Evolutionary conservation across 1,140 invertebrate genomes (phyloP), one percentile per base, ranked within the genome.

Genomic region (Magallana ariakensis): DNA sequence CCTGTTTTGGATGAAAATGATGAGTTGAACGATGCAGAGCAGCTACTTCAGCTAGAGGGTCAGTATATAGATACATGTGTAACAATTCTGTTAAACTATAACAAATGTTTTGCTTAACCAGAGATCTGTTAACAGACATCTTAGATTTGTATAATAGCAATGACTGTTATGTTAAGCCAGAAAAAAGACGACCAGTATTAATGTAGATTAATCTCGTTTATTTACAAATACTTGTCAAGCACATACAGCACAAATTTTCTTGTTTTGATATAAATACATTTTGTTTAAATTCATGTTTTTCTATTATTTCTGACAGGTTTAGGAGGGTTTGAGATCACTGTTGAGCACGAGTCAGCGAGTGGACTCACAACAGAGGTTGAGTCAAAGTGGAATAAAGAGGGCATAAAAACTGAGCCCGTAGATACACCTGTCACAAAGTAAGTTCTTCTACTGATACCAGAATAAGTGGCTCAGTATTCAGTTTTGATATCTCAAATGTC

Each of bases 1-100:
- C 94, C 94, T 85, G 92, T 93, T 84, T 84, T 93, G 60, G 93
- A 94, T 90, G 93, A 94, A 62, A 93, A 92, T 88, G 92, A 93
- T 87, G 93, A 93, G 85, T 91, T 92, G 13, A 92, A 87, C 86
- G 92, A 93, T 83, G 88, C 92, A 57, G 93, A 94, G 81, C 93
- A 93, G 55, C 85, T 93, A 10, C 86, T 94, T n/a, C 92, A 94
- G 54, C 83, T 94, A 70, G 92, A 93, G 87, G 91, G 93, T 94
- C 85, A 82, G 90, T 88, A 10, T 85, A 15, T 46, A 46, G 33
- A 46, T 46, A n/a, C n/a, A n/a, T n/a, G n/a, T n/a, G 2, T 46
- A 46, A 58, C n/a, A 22, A n/a, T 46, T 46, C 33, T 46, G 33
- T 46, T 46, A 4, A 46, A 46, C 33, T 46, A 3, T 46, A 2